Evolutionary conservation across 2,888 invertebrate genomes (phyloP).

Genomic region (Lasioglossum pauxillum): DNA sequence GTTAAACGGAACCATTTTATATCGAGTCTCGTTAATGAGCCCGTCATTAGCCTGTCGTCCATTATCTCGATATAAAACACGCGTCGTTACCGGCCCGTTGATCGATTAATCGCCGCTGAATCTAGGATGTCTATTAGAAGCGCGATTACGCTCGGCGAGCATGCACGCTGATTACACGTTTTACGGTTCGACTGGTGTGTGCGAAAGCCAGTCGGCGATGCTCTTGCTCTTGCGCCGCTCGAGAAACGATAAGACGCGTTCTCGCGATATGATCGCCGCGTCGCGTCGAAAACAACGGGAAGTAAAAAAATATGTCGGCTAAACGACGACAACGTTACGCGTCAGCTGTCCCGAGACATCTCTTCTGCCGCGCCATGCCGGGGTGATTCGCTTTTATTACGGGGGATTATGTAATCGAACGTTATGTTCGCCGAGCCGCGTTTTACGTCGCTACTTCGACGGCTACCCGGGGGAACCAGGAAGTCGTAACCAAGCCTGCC

Average conservation of each 20-base stretch:
- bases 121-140: constrained; percentile 69
- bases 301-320: neutral
- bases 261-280: constrained; percentile 9
- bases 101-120: constrained; percentile 70
- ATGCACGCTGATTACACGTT: constrained; percentile 66
- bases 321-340: constrained; percentile 1
- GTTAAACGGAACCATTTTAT: constrained; percentile 68
- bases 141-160: constrained; percentile 63
- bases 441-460: constrained; percentile 6
- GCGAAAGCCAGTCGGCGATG: constrained; percentile 1
- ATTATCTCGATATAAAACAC: constrained; percentile 69
- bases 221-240: neutral
- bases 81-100: constrained; percentile 53
- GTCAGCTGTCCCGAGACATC: neutral
- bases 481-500: constrained; percentile 3
- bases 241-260: constrained; percentile 20
- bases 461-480: neutral
- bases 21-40: constrained; percentile 68
- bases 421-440: neutral
- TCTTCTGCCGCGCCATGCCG: neutral
- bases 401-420: constrained; percentile 1
- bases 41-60: constrained; percentile 71
- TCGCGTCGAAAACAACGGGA: neutral
- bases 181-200: constrained; percentile 40
- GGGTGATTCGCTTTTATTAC: neutral